Evolutionary conservation across 2,888 invertebrate genomes (phyloP).

Genomic region (Caenorhabditis sp.): DNA sequence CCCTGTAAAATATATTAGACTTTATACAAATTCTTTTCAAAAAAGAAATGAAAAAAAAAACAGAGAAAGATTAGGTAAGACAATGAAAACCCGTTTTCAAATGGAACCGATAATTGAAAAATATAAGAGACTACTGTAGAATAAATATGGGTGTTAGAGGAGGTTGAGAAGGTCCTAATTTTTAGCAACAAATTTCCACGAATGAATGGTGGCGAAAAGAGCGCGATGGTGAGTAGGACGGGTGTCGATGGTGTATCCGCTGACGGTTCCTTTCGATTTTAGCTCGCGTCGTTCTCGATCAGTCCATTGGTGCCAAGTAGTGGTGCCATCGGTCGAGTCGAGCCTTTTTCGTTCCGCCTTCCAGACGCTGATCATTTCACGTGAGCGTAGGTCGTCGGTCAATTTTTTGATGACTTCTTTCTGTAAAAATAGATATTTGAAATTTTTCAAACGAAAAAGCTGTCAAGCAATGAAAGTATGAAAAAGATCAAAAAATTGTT

Average conservation of each 20-base stretch:
- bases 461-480: too few relatives aligned
- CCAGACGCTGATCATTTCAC: slow-evolving; percentile 40
- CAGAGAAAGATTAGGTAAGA: too few relatives aligned
- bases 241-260: slow-evolving; percentile 28
- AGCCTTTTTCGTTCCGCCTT: slow-evolving; percentile 38
- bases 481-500: too few relatives aligned
- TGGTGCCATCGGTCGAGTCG: slow-evolving; percentile 15
- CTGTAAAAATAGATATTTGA: slow-evolving; percentile 11
- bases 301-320: slow-evolving; percentile 31
- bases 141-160: too few relatives aligned
- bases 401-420: slow-evolving; percentile 20
- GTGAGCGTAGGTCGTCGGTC: slow-evolving; percentile 32
- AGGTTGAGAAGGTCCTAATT: too few relatives aligned
- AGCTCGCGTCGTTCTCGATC: slow-evolving; percentile 37
- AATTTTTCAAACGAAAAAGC: too few relatives aligned
- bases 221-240: slow-evolving; percentile 12
- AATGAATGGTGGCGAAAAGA: slow-evolving; percentile 25
- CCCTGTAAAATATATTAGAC: too few relatives aligned
- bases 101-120: too few relatives aligned
- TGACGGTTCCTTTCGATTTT: slow-evolving; percentile 30
- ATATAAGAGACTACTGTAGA: too few relatives aligned
- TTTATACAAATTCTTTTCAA: too few relatives aligned
- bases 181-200: slow-evolving; percentile 24
- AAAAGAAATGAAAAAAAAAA: too few relatives aligned
- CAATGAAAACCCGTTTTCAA: too few relatives aligned